These are phyloP conservation scores for Phoeniculus purpureus DNA, from an alignment of 2,797 vertebrate genomes.

Conservation along the genomic window DNA sequence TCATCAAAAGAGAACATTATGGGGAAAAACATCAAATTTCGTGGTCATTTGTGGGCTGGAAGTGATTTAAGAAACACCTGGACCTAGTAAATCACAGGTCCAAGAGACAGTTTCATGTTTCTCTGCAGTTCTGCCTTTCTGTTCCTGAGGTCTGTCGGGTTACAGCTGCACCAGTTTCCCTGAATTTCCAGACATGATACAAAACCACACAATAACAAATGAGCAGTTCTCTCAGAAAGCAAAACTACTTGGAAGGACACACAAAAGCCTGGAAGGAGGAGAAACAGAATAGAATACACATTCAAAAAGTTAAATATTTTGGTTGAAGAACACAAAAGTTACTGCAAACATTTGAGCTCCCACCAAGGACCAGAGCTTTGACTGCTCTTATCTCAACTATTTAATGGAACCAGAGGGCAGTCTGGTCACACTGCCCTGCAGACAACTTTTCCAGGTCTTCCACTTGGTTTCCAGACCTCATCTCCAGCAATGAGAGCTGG, in stretches of 20 bases:
- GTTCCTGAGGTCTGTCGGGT: not conserved
- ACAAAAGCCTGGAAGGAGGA: not conserved
- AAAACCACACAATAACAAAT: not conserved
- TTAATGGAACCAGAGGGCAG: not conserved
- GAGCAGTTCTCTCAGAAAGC: not conserved
- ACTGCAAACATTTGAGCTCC: not conserved
- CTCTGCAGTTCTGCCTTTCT: not conserved
- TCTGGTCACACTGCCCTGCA: not conserved
- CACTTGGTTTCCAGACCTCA: not conserved
- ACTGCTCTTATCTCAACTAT: not conserved
- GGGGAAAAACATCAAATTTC: not conserved
- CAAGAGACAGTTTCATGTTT: not conserved
- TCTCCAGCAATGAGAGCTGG: not conserved
- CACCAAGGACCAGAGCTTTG: not conserved
- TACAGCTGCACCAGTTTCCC: not conserved
- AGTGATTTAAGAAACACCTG: not conserved
- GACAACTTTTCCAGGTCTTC: not conserved
- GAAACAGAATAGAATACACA: not conserved
- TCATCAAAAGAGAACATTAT: not conserved
- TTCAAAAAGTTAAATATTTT: not conserved
- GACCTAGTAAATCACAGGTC: not conserved
- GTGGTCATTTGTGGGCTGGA: not conserved
- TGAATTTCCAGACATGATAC: not conserved
- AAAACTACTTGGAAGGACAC: not conserved
- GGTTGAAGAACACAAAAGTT: not conserved